Percentiles rank a stretch among this genome's conserved stretches.
These are phyloP conservation scores for Drosophila setifemur DNA, from an alignment of 1,140 invertebrate species.

Conservation along the genomic window DNA sequence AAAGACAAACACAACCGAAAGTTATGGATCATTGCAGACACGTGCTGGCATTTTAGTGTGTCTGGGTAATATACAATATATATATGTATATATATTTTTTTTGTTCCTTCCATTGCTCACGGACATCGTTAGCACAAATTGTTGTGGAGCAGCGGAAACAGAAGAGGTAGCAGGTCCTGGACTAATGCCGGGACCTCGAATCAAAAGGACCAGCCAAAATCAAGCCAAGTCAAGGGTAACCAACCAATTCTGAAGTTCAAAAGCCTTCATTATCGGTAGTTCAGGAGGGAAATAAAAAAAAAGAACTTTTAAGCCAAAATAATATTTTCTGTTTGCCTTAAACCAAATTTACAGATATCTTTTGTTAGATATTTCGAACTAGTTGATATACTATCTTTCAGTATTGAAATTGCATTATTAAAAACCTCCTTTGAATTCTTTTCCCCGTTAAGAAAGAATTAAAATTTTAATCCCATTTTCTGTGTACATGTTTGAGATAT, in stretches of 20 bases:
- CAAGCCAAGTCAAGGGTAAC: not conserved
- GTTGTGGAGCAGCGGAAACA: slow-evolving; percentile 47
- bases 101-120: slow-evolving; percentile 55
- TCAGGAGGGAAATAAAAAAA: not conserved
- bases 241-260: slow-evolving; percentile 3
- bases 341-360: too few relatives aligned
- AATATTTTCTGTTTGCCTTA: too few relatives aligned
- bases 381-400: too few relatives aligned
- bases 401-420: too few relatives aligned
- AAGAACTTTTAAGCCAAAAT: too few relatives aligned
- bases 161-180: slow-evolving; percentile 13
- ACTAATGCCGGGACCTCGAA: slow-evolving; percentile 8
- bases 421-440: too few relatives aligned
- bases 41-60: slow-evolving; percentile 29
- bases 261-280: slow-evolving; percentile 15
- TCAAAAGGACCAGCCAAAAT: slow-evolving; percentile 19
- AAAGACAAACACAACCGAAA: not conserved
- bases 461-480: not conserved
- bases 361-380: too few relatives aligned
- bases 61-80: slow-evolving; percentile 18
- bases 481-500: slow-evolving; percentile 4
- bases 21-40: slow-evolving; percentile 43
- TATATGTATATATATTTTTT: too few relatives aligned
- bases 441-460: too few relatives aligned
- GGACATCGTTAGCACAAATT: slow-evolving; percentile 77